Evolutionary conservation across 2,797 vertebrate genomes (phyloP), one percentile per base, ranked within the genome.

Genomic region (Anas acuta): DNA sequence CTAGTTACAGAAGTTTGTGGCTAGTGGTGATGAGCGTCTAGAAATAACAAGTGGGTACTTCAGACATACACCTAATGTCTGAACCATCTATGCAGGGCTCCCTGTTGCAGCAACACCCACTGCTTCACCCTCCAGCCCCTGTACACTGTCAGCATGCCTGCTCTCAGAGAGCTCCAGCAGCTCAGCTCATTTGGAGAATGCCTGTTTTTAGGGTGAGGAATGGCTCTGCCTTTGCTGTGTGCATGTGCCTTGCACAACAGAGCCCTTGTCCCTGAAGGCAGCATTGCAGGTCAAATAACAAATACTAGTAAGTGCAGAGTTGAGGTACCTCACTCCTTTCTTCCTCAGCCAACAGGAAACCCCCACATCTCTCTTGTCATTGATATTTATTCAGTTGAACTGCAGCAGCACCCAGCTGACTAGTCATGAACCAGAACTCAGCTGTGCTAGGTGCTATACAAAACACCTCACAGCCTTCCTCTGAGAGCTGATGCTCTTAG

Each of bases 321-420:
- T 15, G 64, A 95, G 57, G 65, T 45, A 67, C 74, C 47, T 94
- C 64, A 2, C 62, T 70, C 47, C 71, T 94, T 93, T 95, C 67
- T 94, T 83, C 80, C 88, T 84, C 74, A 71, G 92, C 90, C 92
- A 90, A 72, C 60, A 84, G 93, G 81, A 96, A 95, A 82, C 74
- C 81, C 64, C 80, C 67, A 45, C 57, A 41, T 65, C 66, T 87
- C 47, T 67, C 47, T 78, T 66, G 87, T 83, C 77, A 57, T 76
- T 90, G 18, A 61, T 21, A 23, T 73, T 91, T 62, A 62, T 32
- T 87, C n/a, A 7, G 56, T 71, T 79, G 43, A 57, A 33, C n/a
- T 1, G 64, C 81, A 84, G 47, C 62, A 93, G 90, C 58, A 75
- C 56, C 37, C 80, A 66, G 80, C 71, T 95, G 92, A 88, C 83